Conservation (phyloP, 2,113 vertebrate species). For the Macquaria ambigua region DNA sequence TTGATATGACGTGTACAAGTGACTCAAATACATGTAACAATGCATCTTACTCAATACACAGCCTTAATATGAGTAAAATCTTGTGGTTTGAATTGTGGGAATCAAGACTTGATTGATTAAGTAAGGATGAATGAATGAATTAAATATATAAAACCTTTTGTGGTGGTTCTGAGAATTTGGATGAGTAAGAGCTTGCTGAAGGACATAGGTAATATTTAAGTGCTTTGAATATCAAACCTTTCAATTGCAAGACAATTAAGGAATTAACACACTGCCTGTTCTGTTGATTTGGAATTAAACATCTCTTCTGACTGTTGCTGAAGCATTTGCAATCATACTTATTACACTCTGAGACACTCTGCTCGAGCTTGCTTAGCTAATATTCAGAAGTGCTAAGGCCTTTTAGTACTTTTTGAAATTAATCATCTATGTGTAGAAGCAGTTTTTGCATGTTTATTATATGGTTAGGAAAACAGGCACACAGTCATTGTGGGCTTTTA, state of each 20-base stretch:
- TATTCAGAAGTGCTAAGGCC: conserved; percentile 9
- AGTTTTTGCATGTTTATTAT: neutral
- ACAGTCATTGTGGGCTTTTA: conserved; percentile 36
- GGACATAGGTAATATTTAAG: neutral
- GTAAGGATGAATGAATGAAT: neutral
- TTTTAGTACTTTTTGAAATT: conserved; percentile 13
- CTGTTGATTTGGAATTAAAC: conserved; percentile 14
- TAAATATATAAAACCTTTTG: neutral
- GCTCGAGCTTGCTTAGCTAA: conserved; percentile 19
- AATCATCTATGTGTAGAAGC: neutral
- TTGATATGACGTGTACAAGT: neutral
- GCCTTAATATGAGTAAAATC: neutral
- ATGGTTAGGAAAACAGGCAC: neutral
- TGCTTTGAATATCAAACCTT: neutral
- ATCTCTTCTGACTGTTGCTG: neutral
- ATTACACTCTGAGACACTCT: conserved; percentile 14
- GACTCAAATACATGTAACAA: neutral
- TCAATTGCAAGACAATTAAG: conserved; percentile 6
- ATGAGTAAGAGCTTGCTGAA: neutral
- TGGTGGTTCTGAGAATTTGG: neutral
- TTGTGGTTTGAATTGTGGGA: neutral
- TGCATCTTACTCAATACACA: neutral
- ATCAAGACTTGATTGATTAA: neutral
- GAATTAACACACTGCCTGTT: conserved; percentile 2
- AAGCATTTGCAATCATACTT: conserved; percentile 18